A percentile compares a stretch with the other conserved stretches of the same genome.
Evolutionary conservation across 2,888 invertebrate species (phyloP).

Genomic region (Chloroclystis v-ata): DNA sequence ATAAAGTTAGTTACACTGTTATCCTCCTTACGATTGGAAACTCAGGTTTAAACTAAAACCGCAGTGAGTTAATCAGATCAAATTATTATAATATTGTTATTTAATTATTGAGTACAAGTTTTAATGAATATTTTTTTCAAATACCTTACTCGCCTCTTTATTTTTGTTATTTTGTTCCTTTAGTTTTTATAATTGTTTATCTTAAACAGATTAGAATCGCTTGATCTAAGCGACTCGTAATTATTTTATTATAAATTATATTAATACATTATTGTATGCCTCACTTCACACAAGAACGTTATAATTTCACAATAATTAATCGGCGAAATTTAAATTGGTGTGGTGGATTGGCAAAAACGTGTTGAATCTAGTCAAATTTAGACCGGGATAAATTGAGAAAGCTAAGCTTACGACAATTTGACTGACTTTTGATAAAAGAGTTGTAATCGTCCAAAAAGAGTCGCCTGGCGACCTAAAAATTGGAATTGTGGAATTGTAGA

Average conservation of each 20-base stretch:
- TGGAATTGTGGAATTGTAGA: conserved; percentile 73
- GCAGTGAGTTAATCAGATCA: conserved; percentile 71
- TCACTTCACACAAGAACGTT: conserved; percentile 66
- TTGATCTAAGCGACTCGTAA: conserved; percentile 55
- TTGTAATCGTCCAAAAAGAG: conserved; percentile 63
- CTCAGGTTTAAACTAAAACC: conserved; percentile 57
- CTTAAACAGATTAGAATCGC: conserved; percentile 57
- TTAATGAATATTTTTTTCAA: conserved; percentile 72
- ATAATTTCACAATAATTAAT: conserved; percentile 37
- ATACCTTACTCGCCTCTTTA: conserved; percentile 72
- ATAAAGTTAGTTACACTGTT: conserved; percentile 58
- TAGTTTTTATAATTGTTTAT: conserved; percentile 75
- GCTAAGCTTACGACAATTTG: conserved; percentile 64
- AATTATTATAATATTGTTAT: conserved; percentile 78
- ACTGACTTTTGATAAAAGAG: conserved; percentile 60
- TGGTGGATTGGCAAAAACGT: conserved; percentile 61
- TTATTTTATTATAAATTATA: conserved; percentile 55
- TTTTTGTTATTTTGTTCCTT: conserved; percentile 77
- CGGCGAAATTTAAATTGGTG: conserved; percentile 49
- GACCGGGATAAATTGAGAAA: conserved; percentile 49
- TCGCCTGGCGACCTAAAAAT: conserved; percentile 68
- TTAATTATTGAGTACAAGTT: conserved; percentile 78
- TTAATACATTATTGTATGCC: conserved; percentile 51
- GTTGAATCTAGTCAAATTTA: conserved; percentile 76
- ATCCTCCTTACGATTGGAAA: conserved; percentile 50